Conservation (phyloP, 2,797 vertebrate species). For the Thamnophis elegans region DNA sequence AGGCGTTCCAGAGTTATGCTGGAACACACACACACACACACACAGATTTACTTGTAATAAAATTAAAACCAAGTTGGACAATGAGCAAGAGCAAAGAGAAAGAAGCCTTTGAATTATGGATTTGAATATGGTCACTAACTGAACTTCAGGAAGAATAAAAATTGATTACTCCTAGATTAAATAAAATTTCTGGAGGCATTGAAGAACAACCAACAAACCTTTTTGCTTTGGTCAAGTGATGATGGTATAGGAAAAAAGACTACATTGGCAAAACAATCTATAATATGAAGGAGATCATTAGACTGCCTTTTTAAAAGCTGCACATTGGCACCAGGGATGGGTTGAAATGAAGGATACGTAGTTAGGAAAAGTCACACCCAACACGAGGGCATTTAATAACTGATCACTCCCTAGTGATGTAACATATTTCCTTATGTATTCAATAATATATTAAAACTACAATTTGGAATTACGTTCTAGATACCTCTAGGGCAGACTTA, state of each 20-base stretch:
- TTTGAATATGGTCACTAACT: background rate
- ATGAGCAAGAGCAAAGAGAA: background rate
- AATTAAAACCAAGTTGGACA: background rate
- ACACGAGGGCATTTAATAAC: background rate
- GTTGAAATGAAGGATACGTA: background rate
- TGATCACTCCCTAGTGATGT: background rate
- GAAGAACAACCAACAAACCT: background rate
- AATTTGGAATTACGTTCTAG: background rate
- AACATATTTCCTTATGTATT: background rate
- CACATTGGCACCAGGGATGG: background rate
- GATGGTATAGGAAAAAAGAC: background rate
- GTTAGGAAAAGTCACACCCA: background rate
- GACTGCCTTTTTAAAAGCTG: background rate
- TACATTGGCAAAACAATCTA: background rate
- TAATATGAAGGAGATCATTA: background rate
- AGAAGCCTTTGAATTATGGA: background rate
- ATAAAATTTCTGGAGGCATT: background rate
- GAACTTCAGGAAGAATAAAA: background rate
- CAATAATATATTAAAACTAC: background rate
- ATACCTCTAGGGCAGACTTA: background rate
- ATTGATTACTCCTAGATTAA: background rate
- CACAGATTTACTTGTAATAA: background rate
- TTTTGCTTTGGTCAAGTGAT: background rate
- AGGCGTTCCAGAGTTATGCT: too few relatives aligned
- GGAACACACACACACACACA: too few relatives aligned